A percentile compares a stretch with the other conserved stretches of the same genome.
Evolutionary conservation across 2,797 vertebrate species (phyloP).

Genomic region (Lepilemur septentrionalis): DNA sequence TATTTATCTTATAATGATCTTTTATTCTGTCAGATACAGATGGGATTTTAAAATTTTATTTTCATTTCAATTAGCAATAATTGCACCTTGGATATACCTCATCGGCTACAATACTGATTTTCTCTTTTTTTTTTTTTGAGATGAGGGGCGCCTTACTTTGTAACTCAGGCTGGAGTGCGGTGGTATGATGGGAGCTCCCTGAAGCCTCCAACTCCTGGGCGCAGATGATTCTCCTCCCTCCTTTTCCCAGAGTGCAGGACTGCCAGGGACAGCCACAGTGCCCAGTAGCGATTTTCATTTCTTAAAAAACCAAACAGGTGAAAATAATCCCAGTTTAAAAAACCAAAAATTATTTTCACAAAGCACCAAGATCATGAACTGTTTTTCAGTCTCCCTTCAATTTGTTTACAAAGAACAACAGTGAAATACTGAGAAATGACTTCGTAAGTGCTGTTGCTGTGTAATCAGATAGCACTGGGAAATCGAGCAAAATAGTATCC

Average conservation of each 20-base stretch:
- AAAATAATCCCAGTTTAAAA: neutral
- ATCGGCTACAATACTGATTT: neutral
- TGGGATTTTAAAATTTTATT: constrained; percentile 19
- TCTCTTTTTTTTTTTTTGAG: neutral
- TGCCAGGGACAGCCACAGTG: neutral
- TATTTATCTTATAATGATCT: neutral
- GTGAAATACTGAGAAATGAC: neutral
- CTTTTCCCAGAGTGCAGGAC: neutral
- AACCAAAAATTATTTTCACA: neutral
- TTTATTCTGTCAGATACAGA: neutral
- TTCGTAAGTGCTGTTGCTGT: neutral
- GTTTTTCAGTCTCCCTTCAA: neutral
- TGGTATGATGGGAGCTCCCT: neutral
- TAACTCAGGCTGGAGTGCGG: neutral
- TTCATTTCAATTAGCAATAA: neutral
- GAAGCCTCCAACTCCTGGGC: neutral
- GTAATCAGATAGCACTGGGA: neutral
- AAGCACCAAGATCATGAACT: neutral
- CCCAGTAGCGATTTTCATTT: neutral
- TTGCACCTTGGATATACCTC: neutral
- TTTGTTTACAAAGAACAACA: neutral
- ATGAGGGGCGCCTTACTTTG: neutral
- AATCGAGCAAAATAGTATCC: neutral
- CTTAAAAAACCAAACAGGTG: neutral
- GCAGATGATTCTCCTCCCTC: neutral